Evolutionary conservation across 1,140 invertebrate species (phyloP), one percentile per base, ranked within the genome.

Genomic region (Drosophila tsacasi): DNA sequence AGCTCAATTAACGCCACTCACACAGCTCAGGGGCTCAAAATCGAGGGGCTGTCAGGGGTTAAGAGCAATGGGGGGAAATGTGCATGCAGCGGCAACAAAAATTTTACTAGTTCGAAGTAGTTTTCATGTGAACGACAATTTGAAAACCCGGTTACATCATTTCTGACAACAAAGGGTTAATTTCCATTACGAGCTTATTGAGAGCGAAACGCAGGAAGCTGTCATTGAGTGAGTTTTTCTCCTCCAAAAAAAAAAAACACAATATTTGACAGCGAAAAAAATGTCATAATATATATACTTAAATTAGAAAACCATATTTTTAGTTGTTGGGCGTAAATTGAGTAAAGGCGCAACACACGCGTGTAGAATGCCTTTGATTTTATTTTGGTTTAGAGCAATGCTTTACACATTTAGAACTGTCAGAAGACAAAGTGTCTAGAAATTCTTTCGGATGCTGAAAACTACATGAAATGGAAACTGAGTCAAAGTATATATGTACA

Each of bases 1-100:
- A 89, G 84, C 84, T 89, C 84, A 87, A 87, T 87, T 87, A 87
- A 87, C 84, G 84, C 84, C 84, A 83, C 68, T 81, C 77, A 79
- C 77, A 79, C 71, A 62, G n/a, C 19, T 47, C 4, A 64, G 4
- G 15, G 59, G 42, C 35, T 25, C 37, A 44, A 58, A 37, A 44
- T 39, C 15, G 44, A n/a, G 54, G 47, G 61, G 17, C 27, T 15
- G 3, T 2, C 12, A 8, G 62, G 62, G 62, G 62, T 60, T 64
- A 30, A 32, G 50, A 7, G 21, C 5, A 15, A 10, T 15, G n/a
- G n/a, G n/a, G 32, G 27, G 15, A 46, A 32, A 42, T 32, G 44
- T 84, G 74, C 74, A 85, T 85, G 71, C 77, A 85, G 71, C 82
- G 61, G 63, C 59, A 75, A 73, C 74, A 80, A 62, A 76, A 76